Evolutionary conservation across 2,113 vertebrate genomes (phyloP), one percentile per base, ranked within the genome.

Genomic region (Catagonus wagneri): DNA sequence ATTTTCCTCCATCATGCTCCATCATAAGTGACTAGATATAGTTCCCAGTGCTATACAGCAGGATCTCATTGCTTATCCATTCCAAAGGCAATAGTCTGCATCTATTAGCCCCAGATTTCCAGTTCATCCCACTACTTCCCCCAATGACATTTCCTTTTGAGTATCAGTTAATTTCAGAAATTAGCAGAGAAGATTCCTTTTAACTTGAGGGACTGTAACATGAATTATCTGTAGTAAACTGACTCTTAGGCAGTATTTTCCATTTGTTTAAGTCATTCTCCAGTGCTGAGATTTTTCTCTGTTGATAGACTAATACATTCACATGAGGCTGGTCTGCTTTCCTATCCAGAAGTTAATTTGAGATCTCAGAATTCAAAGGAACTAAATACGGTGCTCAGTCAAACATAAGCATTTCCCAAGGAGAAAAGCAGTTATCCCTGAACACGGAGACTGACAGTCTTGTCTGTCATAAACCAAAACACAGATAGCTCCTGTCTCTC

Each of bases 281-380:
- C 23, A 20, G 1, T 74, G 58, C 81, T 89, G 25, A 56, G 22
- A 7, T 80, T 79, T 97, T 94, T 92, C 52, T 61, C 74, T 71
- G 15, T 25, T 81, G 58, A 12, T 3, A 2, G 1, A 7, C 95
- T 88, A 72, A n/a, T n/a, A 39, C 39, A 86, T 92, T 93, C 72
- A 94, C 81, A 76, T 65, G 23, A 90, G 4, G 9, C 29, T 96
- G 78, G 10, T 66, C 36, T 39, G 0, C 25, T 97, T 97, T 96
- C 96, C 52, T 79, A 74, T 90, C 50, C 54, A 92, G 81, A 65
- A 96, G 93, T 94, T 97, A 97, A 97, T 97, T 89, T 97, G 89
- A 95, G 58, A 95, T 69, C 58, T 96, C 56, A 34, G 0, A 0
- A 0, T 66, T 80, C 25, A 95, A 89, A 97, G 66, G n/a, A 96